Base-by-base conservation (phyloP, 2,888 invertebrate genomes). In the Caenorhabditis sp. region DNA sequence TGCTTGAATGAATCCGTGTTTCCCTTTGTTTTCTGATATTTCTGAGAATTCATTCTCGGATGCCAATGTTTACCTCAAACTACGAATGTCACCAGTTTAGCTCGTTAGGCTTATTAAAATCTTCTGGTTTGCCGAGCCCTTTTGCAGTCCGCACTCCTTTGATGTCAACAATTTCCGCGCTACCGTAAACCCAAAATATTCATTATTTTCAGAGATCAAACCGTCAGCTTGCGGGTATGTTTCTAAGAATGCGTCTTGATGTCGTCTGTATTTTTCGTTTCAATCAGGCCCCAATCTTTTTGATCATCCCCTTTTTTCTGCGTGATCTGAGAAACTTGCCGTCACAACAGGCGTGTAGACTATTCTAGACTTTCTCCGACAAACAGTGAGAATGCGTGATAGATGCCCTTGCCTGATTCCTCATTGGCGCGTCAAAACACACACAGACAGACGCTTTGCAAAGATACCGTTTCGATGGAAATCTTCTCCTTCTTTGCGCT, bases 401-500 rank as follows among this genome's bases (percentile, higher is more conserved):
- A 65, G 72, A 73, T 73, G 72, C 63, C 63, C 63, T 63, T 73
- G 72, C 65, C 58, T 63, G 72, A 58, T 62, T 53, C 53, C 58
- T 50, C 48, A 58, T 68, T 68, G 58, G 68, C 52, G 59, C 59
- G 59, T 59, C 59, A 70, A 70, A 70, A 70, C 70, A 70, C 59
- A 63, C 53, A 32, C 50, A 56, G 61, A 45, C 27, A 55, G 30
- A 50, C 27, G 17, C 41, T 41, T 48, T 27, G 48, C 48, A 35
- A 65, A 70, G 59, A 70, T 70, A 70, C 70, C 59, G 70, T 70
- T 68, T 58, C 52, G 58, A 41, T 59, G 43, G 52, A 68, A 58
- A 68, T 68, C 58, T 43, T 59, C 66, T 20, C 50, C 52, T 35
- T 24, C 43, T 35, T 43, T 35, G 20, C 43, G 27, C 48, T 37